Base-by-base conservation (phyloP, 2,888 invertebrate genomes). In the Hemaris fuciformis region DNA sequence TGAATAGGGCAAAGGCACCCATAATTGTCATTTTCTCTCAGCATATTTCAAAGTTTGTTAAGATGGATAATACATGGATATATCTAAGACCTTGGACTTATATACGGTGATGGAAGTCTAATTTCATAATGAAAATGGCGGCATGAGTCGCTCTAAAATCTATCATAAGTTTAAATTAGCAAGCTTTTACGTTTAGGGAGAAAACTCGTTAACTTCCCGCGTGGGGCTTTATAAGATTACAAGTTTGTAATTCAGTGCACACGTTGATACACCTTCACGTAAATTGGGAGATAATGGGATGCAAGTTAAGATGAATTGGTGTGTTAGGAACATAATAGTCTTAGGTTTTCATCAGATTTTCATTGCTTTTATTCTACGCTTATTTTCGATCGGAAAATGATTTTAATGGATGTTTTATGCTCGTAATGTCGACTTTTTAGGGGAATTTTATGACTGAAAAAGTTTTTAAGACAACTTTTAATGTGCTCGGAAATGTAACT, bases 151-250 rank as follows among this genome's bases (percentile, higher is more conserved):
- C 64, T 71, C 61, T 63, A 65, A 66, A 77, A 74, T 69, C 72
- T 76, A 77, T 76, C 77, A 73, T 74, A 80, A 80, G 69, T 79
- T 79, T 71, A 74, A 76, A 79, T 79, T 71, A 79, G 69, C 61
- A 63, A 61, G 68, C 64, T 64, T 66, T 69, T 64, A 71, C 65
- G 66, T 69, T 71, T 69, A 67, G 61, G 68, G 71, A 62, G 75
- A 72, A 74, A 77, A 78, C 78, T 80, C 75, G 71, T 79, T 80
- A 75, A 71, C 76, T 71, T 65, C 65, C 65, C 63, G 70, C 67
- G 69, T 68, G 65, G 67, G 72, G 71, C 70, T 73, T 75, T 71
- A 70, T 70, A 72, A 75, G 75, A 73, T 77, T 73, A 72, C 64
- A 73, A 78, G 71, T 76, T 77, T 70, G 69, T 69, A 67, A 59